Evolutionary conservation across 2,888 invertebrate species (phyloP).

Genomic region (Dryococelus australis): DNA sequence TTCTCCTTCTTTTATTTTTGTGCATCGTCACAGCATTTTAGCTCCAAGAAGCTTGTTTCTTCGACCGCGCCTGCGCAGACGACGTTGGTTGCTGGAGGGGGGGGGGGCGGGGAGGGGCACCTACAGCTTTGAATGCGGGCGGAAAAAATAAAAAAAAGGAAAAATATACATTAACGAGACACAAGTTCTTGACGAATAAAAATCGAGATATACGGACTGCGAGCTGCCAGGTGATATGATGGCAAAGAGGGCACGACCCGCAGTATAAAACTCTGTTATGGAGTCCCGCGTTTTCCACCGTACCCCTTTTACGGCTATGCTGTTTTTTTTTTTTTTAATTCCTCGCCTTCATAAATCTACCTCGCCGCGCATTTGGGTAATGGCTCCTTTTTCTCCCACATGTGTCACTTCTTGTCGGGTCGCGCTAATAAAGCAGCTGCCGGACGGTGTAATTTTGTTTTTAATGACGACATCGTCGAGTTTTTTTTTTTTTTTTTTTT

Average conservation of each 20-base stretch:
- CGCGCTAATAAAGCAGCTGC: slow-evolving; percentile 3
- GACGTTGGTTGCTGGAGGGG: too few relatives aligned
- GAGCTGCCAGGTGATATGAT: not conserved
- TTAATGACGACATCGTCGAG: slow-evolving; percentile 4
- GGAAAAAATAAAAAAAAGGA: not conserved
- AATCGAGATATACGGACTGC: not conserved
- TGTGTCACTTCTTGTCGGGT: not conserved
- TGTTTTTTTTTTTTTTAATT: not conserved
- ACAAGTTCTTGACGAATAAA: not conserved
- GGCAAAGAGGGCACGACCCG: not conserved
- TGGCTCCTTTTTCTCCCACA: not conserved
- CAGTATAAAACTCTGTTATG: not conserved
- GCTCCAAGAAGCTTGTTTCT: not conserved
- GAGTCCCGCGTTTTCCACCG: too few relatives aligned
- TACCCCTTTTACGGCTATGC: too few relatives aligned
- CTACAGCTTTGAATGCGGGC: too few relatives aligned
- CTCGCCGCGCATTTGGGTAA: not conserved
- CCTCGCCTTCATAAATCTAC: not conserved
- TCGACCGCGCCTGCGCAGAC: not conserved
- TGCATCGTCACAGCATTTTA: not conserved
- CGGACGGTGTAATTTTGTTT: not conserved
- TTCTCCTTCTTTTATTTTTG: not conserved
- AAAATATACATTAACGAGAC: not conserved
- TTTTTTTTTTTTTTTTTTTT: not conserved
- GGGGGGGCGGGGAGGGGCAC: not conserved